Conservation (phyloP, 23 tunicate species). For the Phallusia fumigata region DNA sequence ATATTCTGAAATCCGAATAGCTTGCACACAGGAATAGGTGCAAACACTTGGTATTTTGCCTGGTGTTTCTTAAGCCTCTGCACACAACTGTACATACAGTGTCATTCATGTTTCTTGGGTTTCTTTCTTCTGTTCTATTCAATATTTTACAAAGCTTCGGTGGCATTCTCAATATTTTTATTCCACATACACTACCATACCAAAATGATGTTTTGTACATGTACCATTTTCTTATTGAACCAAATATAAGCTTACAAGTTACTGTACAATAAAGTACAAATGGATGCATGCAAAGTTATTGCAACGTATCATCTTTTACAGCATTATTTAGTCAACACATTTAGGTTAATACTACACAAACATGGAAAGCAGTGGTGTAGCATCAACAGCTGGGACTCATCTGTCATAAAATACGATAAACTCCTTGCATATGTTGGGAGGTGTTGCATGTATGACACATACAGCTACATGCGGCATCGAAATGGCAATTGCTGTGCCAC, state of each 20-base stretch:
- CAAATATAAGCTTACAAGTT: neutral
- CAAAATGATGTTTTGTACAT: too few species aligned
- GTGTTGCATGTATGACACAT: too few species aligned
- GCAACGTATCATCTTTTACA: too few species aligned
- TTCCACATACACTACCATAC: too few species aligned
- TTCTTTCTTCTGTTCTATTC: neutral
- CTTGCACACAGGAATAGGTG: neutral
- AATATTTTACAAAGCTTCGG: neutral
- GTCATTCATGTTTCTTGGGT: conserved; percentile 4
- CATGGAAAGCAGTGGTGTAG: conserved; percentile 1
- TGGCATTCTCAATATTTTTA: too few species aligned
- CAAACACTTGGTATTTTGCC: neutral
- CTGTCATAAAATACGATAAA: neutral
- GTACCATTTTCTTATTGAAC: too few species aligned
- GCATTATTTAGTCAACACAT: conserved; percentile 3
- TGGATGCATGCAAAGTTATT: neutral
- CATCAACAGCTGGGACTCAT: neutral
- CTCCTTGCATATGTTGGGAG: too few species aligned
- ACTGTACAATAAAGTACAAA: conserved; percentile 3
- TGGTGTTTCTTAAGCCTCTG: neutral
- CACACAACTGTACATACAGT: neutral
- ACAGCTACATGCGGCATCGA: conserved; percentile 2
- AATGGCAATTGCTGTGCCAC: neutral
- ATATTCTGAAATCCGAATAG: neutral
- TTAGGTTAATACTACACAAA: neutral